A percentile compares a stretch with the other conserved stretches of the same genome.
Conservation (phyloP, 1,140 invertebrate genomes). For the Euglossa dilemma region DNA sequence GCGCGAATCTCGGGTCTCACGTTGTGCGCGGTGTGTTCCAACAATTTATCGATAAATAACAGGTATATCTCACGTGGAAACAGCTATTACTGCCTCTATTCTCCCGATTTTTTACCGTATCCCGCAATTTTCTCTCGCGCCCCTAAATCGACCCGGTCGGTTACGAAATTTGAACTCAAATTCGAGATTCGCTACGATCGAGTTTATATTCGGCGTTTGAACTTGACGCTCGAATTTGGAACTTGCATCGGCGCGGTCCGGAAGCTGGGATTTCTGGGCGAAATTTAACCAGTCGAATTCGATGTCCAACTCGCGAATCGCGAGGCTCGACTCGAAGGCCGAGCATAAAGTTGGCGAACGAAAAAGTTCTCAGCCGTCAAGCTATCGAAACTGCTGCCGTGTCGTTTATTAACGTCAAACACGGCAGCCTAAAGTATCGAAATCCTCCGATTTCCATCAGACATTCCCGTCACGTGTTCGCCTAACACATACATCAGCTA, state of each 20-base stretch:
- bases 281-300: no score
- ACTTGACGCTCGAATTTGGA: not conserved
- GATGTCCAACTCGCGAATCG: no score
- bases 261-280: no score
- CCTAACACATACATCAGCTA: not conserved
- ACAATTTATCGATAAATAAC: slow-evolving; percentile 30
- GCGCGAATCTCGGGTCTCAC: slow-evolving; percentile 1
- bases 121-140: not conserved
- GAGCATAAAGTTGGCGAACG: no score
- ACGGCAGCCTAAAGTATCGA: not conserved
- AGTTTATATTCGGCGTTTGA: not conserved
- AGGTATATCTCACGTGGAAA: not conserved
- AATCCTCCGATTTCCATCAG: not conserved
- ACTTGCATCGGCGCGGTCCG: not conserved
- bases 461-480: slow-evolving; percentile 6
- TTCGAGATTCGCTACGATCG: not conserved
- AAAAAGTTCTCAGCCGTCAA: no score
- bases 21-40: not conserved
- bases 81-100: not conserved
- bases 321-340: not conserved
- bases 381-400: not conserved
- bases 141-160: not conserved
- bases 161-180: no score
- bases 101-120: not conserved
- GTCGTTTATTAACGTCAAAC: not conserved